Base-by-base conservation (phyloP, 2,797 vertebrate genomes). In the Pseudochaenichthys georgianus region DNA sequence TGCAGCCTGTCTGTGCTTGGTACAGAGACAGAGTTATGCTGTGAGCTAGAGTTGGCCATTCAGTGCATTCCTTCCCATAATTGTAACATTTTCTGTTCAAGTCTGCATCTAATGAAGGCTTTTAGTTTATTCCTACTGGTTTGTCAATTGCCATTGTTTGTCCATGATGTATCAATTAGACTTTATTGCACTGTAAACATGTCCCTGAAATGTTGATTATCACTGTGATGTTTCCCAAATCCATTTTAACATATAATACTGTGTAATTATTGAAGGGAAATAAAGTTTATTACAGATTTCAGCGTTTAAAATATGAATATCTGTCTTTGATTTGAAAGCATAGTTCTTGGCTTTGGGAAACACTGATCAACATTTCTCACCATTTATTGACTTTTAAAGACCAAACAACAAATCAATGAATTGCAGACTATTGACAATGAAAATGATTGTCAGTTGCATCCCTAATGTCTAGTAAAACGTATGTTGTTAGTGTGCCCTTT, bases 11-110 rank as follows among this genome's bases (percentile, higher is more conserved):
- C 61, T 67, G 70, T 84, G 75, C 87, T 77, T 82, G 89, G 84
- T 89, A 82, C 89, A 70, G 69, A 73, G 13, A 82, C 89, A 70
- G 69, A 73, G 13, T 78, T 87, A 85, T 80, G 42, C 78, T 54
- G 68, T 28, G 31, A 73, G 70, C 78, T 67, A 47, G 73, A 80
- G 47, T 75, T 77, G 77, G 79, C 48, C 41, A 28, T 61, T 70
- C 7, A 8, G 3, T 74, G 77, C 85, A 88, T 88, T 90, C 88
- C 71, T 79, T 1, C 55, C 70, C n/a, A 31, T 73, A 58, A 76
- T 78, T 67, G 70, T 80, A 68, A 17, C 55, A 47, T 60, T 59
- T 45, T 48, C 61, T 72, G 62, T 9, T 63, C 65, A 65, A 60
- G 63, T 68, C 59, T 64, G 66, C 51, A 42, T 73, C 38, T 57